Evolutionary conservation across 2,888 invertebrate genomes (phyloP).

Genomic region (Spisula solida): DNA sequence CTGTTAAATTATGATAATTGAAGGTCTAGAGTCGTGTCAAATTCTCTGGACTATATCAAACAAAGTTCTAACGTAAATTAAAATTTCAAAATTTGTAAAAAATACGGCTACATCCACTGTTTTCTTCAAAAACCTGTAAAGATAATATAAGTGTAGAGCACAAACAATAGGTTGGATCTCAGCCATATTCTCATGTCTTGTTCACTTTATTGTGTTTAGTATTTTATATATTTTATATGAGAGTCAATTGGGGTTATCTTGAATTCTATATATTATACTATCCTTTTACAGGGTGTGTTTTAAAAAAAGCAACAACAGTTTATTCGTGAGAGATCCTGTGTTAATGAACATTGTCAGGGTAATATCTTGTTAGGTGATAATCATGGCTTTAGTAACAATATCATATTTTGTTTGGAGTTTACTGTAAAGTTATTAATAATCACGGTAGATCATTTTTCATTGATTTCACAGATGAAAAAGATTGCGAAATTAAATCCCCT

Average conservation of each 20-base stretch:
- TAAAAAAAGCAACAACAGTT: constrained; percentile 16
- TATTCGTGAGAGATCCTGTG: neutral
- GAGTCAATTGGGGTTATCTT: constrained; percentile 46
- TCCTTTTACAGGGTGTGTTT: constrained; percentile 34
- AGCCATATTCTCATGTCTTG: constrained; percentile 42
- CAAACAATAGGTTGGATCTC: constrained; percentile 56
- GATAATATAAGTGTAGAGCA: constrained; percentile 31
- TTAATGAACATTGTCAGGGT: neutral
- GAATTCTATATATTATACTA: constrained; percentile 37
- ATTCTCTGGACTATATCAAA: too few species aligned
- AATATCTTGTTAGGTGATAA: neutral
- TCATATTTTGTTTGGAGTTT: neutral
- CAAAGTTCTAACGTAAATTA: too few species aligned
- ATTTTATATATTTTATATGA: constrained; percentile 48
- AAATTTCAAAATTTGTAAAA: too few species aligned
- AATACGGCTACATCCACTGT: too few species aligned
- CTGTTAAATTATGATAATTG: too few species aligned
- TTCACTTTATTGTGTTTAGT: constrained; percentile 48
- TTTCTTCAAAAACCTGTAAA: constrained; percentile 23
- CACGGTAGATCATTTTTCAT: too few species aligned
- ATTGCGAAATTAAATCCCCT: too few species aligned
- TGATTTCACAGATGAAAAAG: too few species aligned
- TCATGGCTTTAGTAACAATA: neutral
- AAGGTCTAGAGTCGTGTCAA: too few species aligned
- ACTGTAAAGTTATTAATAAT: too few species aligned